phyloP scores from a whole-genome alignment of 1,140 invertebrate species.

The Bombus consobrinus region DNA sequence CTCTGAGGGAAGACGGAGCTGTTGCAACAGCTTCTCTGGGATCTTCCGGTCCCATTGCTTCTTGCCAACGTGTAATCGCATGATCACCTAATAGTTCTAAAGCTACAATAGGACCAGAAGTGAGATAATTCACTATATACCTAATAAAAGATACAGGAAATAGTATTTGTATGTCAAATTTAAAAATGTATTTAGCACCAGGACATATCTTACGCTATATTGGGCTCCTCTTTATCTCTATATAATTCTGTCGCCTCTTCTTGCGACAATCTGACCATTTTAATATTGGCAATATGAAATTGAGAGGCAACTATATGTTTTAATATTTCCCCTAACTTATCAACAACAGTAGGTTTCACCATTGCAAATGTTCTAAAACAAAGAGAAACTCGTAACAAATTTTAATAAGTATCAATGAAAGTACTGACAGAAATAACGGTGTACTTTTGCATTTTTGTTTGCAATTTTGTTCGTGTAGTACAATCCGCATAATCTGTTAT shows the following conservation, averaged over 20 bases:
- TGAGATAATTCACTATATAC: conserved; percentile 85
- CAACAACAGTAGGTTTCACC: conserved; percentile 88
- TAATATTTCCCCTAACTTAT: conserved; percentile 89
- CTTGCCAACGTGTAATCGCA: conserved; percentile 85
- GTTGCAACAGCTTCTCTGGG: conserved; percentile 84
- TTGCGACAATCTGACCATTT: conserved; percentile 86
- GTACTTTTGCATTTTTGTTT: conserved; percentile 85
- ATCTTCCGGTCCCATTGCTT: conserved; percentile 87
- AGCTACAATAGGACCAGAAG: conserved; percentile 88
- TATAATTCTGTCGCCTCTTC: conserved; percentile 86
- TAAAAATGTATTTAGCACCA: neutral
- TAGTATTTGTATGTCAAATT: neutral
- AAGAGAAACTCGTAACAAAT: conserved; percentile 7
- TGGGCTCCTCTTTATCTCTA: conserved; percentile 83
- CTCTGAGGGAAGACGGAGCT: conserved; percentile 86
- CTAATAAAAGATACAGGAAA: conserved; percentile 69
- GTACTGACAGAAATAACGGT: neutral
- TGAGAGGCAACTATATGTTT: conserved; percentile 86
- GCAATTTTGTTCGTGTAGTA: conserved; percentile 85
- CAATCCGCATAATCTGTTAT: conserved; percentile 91
- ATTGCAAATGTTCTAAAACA: conserved; percentile 89
- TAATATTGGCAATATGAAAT: conserved; percentile 88
- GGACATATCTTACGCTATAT: conserved; percentile 84
- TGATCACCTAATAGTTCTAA: conserved; percentile 90
- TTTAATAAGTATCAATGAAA: neutral